Base-by-base conservation (phyloP, 2,888 invertebrate species). In the Muschampia plurimacula region DNA sequence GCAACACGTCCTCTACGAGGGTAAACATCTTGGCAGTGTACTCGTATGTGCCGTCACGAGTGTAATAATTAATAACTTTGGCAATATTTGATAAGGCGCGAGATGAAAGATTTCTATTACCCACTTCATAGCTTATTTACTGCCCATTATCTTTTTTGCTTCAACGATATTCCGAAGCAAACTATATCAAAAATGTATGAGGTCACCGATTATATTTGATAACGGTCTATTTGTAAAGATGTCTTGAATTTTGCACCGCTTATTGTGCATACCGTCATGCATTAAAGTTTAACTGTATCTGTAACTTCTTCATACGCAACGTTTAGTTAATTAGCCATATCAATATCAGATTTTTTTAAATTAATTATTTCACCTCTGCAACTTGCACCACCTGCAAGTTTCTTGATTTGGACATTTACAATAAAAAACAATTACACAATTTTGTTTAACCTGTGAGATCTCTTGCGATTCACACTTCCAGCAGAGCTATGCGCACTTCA, bases 311-410 rank as follows among this genome's bases (percentile, higher is more conserved):
- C n/a, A 13, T 52, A 67, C 80, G 68, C 82, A 80, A 73, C 72
- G 74, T 71, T 74, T 77, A 46, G 63, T 82, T 90, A 90, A 90
- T 90, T 91, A 90, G 89, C 89, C 78, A 74, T 87, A 89, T 90
- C 78, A 73, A 76, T 87, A 77, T 77, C 60, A 80, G 77, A 49
- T 76, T 74, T 74, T 66, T 15, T 62, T 55, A 0, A n/a, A 13
- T 60, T n/a, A 36, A 60, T 67, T 13, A 57, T 44, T 67, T 46
- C 44, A 32, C 6, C 22, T 52, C 9, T 39, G 3, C 12, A n/a
- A 15, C 0, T 8, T 36, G 4, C 9, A 10, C 41, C 9, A 10
- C 9, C 9, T 36, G 36, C 36, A 36, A 36, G 36, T 36, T 36
- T 36, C 36, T 36, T 2, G 36, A 36, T 36, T 36, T 36, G 36